A percentile compares a stretch with the other conserved stretches of the same genome.
phyloP scores from a whole-genome alignment of 2,797 vertebrate species.

The Cyclopterus lumpus region DNA sequence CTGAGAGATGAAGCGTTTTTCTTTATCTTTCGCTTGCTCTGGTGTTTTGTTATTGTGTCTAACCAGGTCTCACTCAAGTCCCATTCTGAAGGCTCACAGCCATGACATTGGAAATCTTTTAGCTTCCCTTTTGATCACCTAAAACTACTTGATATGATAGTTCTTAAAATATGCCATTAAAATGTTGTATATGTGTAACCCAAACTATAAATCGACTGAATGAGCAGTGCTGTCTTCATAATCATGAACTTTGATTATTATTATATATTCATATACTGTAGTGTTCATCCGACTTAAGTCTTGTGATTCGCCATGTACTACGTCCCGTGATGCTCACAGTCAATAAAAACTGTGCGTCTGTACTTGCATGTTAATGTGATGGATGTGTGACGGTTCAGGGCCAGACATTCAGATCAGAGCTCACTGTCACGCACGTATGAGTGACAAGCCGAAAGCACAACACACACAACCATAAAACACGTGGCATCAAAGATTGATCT shows the following conservation, averaged over 20 bases:
- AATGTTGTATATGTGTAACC: not conserved
- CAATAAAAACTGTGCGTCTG: slow-evolving; percentile 20
- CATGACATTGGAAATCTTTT: not conserved
- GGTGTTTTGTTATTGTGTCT: not conserved
- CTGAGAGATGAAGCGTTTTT: not conserved
- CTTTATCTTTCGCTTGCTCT: not conserved
- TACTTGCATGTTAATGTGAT: slow-evolving; percentile 41
- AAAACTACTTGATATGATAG: not conserved
- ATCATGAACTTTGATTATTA: not conserved
- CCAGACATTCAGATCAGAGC: slow-evolving; percentile 55
- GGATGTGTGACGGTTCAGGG: slow-evolving; percentile 54
- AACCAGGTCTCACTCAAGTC: not conserved
- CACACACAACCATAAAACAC: slow-evolving; percentile 43
- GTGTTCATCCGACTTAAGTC: not conserved
- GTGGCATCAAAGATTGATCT: slow-evolving; percentile 60
- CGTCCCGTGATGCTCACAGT: slow-evolving; percentile 11
- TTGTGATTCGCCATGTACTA: not conserved
- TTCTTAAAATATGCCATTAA: not conserved
- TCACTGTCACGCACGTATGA: slow-evolving; percentile 51
- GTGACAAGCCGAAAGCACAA: slow-evolving; percentile 52
- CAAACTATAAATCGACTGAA: not conserved
- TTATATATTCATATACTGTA: not conserved
- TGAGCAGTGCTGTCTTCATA: not conserved
- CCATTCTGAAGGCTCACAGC: not conserved
- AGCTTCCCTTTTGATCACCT: not conserved